Base-by-base conservation (phyloP, 1,140 invertebrate genomes). In the Octopus bimaculoides region DNA sequence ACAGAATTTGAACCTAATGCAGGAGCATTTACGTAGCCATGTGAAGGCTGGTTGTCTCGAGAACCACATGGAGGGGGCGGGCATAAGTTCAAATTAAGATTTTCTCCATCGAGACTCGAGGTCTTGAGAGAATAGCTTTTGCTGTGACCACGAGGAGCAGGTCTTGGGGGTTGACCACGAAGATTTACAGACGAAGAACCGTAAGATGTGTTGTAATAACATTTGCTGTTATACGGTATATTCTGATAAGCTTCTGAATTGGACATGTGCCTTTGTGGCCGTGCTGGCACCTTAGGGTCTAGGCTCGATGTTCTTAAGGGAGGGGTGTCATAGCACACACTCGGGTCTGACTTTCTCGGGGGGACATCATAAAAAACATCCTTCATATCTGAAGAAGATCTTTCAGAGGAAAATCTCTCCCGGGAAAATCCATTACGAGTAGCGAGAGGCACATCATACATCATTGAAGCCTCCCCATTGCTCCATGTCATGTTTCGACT, bases 91-190 rank as follows among this genome's bases (percentile, higher is more conserved):
- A 75, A 75, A 17, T 14, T 14, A 5, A 75, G 74, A 75, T 75
- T 75, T 41, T 41, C 14, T 12, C 26, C 75, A 78, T 83, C 78
- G 83, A 85, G 66, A 83, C 83, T 12, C 82, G 76, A n/a, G 84
- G 85, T 52, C 87, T 69, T 75, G 87, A 86, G 78, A 84, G 84
- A 79, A 86, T 86, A 4, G 83, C 8, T 75, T 7, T 53, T 14
- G 14, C 74, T 75, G 12, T 66, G 61, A 14, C 61, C 26, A 41
- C 26, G 12, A 3, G 61, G 12, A 14, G 5, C 52, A 14, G 17
- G 26, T 14, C 66, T 9, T 61, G 56, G 17, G 5, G 66, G 66
- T 6, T 71, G 26, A 0, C 66, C 14, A 14, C 66, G 66, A n/a
- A 71, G 26, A 6, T 20, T 71, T 20, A 20, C 17, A 71, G 66